phyloP scores from a whole-genome alignment of 37 sponge, comb jelly and placozoan species.

The Agelas oroides region DNA sequence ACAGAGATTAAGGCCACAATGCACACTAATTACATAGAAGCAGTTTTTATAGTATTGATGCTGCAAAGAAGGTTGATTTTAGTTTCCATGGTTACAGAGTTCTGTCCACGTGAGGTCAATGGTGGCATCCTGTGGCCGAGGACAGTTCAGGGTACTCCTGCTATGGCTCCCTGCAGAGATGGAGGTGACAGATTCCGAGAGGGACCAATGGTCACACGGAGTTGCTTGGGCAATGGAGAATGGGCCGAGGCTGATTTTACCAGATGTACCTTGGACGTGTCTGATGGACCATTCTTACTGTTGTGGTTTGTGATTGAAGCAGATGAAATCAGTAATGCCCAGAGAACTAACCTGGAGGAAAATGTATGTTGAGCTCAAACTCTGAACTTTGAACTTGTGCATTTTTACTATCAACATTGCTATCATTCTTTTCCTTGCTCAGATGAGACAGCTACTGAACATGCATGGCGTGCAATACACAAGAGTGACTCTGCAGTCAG shows the following conservation, averaged over 20 bases:
- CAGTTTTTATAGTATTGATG: no score
- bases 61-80: no score
- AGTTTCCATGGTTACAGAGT: not conserved
- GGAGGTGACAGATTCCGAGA: not conserved
- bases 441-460: conserved; percentile 12
- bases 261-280: not conserved
- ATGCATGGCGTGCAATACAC: conserved; percentile 6
- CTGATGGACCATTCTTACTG: conserved; percentile 5
- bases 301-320: conserved; percentile 30
- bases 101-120: conserved; percentile 1
- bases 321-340: not conserved
- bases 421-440: not conserved
- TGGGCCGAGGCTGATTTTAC: conserved; percentile 18
- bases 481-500: conserved; percentile 21
- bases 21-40: no score
- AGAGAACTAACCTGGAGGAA: not conserved
- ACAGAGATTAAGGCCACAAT: no score
- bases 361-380: not conserved
- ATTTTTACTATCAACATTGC: not conserved
- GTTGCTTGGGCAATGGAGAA: not conserved
- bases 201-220: not conserved
- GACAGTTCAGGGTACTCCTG: not conserved
- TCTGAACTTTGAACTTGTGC: not conserved
- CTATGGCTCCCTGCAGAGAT: not conserved
- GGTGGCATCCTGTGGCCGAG: conserved; percentile 8